phyloP scores from a whole-genome alignment of 2,113 vertebrate species.

The Jacana jacana region DNA sequence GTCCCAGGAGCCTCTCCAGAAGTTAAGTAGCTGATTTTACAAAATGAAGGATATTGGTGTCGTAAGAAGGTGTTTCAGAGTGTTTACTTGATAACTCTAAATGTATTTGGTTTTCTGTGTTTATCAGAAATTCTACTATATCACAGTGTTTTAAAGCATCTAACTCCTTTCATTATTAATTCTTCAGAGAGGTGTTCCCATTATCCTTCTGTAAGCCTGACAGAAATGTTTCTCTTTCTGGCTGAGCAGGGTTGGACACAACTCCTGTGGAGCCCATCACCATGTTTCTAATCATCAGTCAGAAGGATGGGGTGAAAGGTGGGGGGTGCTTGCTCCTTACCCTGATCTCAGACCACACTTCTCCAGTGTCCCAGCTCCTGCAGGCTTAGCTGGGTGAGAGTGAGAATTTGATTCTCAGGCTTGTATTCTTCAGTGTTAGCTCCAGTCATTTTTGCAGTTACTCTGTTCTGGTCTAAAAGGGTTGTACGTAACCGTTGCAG shows the following conservation, averaged over 20 bases:
- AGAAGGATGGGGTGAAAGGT: background rate
- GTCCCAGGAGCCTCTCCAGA: conserved; percentile 27
- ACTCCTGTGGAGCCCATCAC: background rate
- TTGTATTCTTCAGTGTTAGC: background rate
- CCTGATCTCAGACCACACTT: background rate
- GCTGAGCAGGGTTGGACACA: background rate
- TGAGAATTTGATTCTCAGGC: background rate
- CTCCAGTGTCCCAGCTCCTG: background rate
- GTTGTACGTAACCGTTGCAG: background rate
- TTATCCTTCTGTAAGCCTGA: background rate
- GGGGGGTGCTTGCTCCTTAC: background rate
- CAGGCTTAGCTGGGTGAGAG: background rate
- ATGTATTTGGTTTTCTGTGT: background rate
- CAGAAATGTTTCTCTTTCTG: background rate
- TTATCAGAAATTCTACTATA: background rate
- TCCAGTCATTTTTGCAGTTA: background rate
- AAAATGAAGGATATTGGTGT: background rate
- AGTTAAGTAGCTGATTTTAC: conserved; percentile 39
- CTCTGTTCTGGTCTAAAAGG: background rate
- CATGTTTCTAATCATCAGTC: background rate
- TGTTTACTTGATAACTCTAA: background rate
- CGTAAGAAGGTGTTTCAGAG: background rate
- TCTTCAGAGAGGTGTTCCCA: background rate
- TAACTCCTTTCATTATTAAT: background rate
- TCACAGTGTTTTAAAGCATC: background rate